Evolutionary conservation across 2,797 vertebrate species (phyloP).

Genomic region (Sebastes oblongus): DNA sequence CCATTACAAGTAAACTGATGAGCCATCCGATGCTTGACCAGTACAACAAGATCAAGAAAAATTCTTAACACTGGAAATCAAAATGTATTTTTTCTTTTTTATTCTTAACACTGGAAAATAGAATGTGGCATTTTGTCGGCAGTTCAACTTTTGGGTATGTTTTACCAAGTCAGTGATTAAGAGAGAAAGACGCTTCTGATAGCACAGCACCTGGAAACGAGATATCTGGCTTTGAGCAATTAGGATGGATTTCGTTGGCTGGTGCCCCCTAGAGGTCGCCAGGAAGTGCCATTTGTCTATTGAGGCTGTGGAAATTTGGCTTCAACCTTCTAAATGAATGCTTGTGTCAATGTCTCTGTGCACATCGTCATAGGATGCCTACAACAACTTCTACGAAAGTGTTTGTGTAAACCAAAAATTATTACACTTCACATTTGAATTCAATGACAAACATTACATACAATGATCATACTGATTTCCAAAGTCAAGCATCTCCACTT

Average conservation of each 20-base stretch:
- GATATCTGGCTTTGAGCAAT: conserved; percentile 17
- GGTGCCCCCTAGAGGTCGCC: conserved; percentile 51
- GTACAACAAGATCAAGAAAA: neutral
- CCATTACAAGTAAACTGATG: conserved; percentile 8
- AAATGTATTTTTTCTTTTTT: neutral
- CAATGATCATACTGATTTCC: conserved; percentile 29
- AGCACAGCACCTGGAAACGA: neutral
- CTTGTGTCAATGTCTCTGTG: conserved; percentile 51
- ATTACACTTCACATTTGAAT: conserved; percentile 51
- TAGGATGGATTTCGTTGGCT: conserved; percentile 24
- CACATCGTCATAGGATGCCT: conserved; percentile 48
- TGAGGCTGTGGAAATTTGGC: conserved; percentile 36
- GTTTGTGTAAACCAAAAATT: conserved; percentile 67
- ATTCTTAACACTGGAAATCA: neutral
- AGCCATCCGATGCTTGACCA: neutral
- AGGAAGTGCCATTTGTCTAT: conserved; percentile 42
- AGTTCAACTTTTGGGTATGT: conserved; percentile 6
- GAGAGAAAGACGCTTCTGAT: conserved; percentile 7
- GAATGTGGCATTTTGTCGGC: neutral
- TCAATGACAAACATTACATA: conserved; percentile 35
- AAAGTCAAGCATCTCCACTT: conserved; percentile 60
- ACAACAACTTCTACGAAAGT: conserved; percentile 36
- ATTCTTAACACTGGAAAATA: neutral
- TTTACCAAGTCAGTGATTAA: conserved; percentile 18
- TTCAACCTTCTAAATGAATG: conserved; percentile 46